Evolutionary conservation across 37 sponge, comb jelly and placozoan genomes (phyloP), one percentile per base, ranked within the genome.

Genomic region (Beroe ovata): DNA sequence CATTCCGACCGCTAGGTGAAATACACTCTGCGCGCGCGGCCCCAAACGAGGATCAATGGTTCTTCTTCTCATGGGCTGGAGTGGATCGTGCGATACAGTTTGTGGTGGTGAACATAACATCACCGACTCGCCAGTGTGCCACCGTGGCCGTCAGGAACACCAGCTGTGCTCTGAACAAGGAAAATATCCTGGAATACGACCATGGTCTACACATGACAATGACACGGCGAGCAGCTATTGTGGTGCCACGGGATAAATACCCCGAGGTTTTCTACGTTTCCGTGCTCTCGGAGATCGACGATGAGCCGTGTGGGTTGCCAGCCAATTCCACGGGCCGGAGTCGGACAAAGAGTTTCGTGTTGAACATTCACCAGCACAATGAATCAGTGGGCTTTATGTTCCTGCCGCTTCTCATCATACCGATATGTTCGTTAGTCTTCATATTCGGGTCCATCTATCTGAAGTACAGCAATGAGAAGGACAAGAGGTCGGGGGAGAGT

Each of bases 1-100:
- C 26, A 32, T 8, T 32, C 39, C n/a, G 84, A 42, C 42, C 42
- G 28, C 54, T 77, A 18, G 23, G 25, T 4, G 84, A 77, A 20
- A 1, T 77, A 6, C 84, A 41, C 47, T 0, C 19, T 2, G 26
- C 23, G 0, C 21, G n/a, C 20, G 84, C 84, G 21, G 33, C 19
- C 26, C 84, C 84, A 6, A 77, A 77, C 41, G 54, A 39, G n/a
- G 84, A 77, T 40, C 84, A 77, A 36, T 77, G 84, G 84, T 77
- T 77, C 22, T 77, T 42, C 84, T 77, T 77, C 54, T 21, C 26
- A 23, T 77, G 84, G 84, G 42, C 16, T 1, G 47, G 33, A 1
- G 28, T 41, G 47, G 2, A 11, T 23, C 21, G 11, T n/a, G 18
- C 84, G 1, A 36, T 25, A 6, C 42, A 25, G 22, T 77, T 42